A percentile compares a stretch with the other conserved stretches of the same genome.
These are phyloP conservation scores for Enteromius unitaeniatus DNA, from an alignment of 2,797 vertebrate genomes.

Conservation along the genomic window DNA sequence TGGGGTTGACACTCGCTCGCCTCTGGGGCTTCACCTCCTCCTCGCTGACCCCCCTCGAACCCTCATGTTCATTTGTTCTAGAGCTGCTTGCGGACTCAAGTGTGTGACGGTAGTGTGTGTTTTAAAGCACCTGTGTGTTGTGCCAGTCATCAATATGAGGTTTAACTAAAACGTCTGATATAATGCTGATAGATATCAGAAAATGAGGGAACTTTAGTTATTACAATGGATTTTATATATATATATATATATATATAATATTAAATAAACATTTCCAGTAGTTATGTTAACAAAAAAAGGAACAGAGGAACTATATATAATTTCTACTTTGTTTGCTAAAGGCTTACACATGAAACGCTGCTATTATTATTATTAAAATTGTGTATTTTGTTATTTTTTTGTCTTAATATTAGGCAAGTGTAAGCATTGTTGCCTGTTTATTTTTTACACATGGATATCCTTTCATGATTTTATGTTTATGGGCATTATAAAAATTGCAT, in stretches of 20 bases:
- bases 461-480: background rate
- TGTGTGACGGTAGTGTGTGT: conserved; percentile 9
- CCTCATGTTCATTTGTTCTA: conserved; percentile 61
- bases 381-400: background rate
- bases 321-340: too few relatives aligned
- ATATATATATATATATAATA: too few relatives aligned
- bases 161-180: background rate
- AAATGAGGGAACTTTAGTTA: background rate
- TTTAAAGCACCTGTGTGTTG: conserved; percentile 4
- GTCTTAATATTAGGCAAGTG: background rate
- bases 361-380: background rate
- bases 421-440: background rate
- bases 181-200: background rate
- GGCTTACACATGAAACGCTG: background rate
- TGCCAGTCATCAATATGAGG: background rate
- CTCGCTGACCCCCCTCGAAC: conserved; percentile 73
- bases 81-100: background rate
- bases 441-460: background rate
- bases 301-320: background rate
- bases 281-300: background rate
- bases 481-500: background rate
- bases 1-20: conserved; percentile 79
- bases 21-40: conserved; percentile 80
- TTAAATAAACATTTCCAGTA: background rate
- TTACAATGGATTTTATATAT: too few relatives aligned